phyloP scores from a whole-genome alignment of 2,888 invertebrate species.

The Caenorhabditis plicata region DNA sequence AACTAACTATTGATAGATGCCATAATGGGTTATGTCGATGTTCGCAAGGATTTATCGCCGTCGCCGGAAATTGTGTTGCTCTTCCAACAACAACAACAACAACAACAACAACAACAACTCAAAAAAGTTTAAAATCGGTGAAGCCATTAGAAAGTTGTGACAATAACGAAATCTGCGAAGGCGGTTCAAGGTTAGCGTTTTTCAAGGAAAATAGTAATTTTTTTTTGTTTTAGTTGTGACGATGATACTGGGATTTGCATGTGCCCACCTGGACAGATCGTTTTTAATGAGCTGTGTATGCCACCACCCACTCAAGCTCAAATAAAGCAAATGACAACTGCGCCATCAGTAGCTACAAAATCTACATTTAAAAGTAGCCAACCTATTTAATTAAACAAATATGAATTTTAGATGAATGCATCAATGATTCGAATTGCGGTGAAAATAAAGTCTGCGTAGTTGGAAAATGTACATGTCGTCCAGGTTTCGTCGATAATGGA shows the following conservation, averaged over 20 bases:
- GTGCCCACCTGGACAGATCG: slow-evolving; percentile 51
- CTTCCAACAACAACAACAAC: slow-evolving; percentile 44
- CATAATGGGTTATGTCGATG: slow-evolving; percentile 45
- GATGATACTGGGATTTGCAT: slow-evolving; percentile 49
- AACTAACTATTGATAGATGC: slow-evolving; percentile 26
- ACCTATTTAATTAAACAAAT: neutral
- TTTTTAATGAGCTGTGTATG: slow-evolving; percentile 45
- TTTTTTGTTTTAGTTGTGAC: slow-evolving; percentile 50
- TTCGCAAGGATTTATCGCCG: slow-evolving; percentile 39
- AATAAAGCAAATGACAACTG: slow-evolving; percentile 11
- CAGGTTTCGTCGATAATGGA: slow-evolving; percentile 51
- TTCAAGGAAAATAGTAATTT: no score
- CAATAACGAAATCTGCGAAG: slow-evolving; percentile 59
- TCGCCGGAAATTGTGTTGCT: slow-evolving; percentile 41
- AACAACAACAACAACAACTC: slow-evolving; percentile 33
- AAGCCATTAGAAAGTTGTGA: slow-evolving; percentile 60
- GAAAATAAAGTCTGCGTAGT: slow-evolving; percentile 48
- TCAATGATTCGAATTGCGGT: slow-evolving; percentile 46
- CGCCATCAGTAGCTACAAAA: slow-evolving; percentile 8
- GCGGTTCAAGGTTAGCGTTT: no score
- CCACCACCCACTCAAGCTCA: slow-evolving; percentile 35
- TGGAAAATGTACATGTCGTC: slow-evolving; percentile 52
- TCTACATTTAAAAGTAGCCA: slow-evolving; percentile 15
- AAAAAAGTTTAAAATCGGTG: no score
- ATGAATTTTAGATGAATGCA: slow-evolving; percentile 37